Conservation (phyloP, 1,140 invertebrate genomes). For the Octopus sinensis region DNA sequence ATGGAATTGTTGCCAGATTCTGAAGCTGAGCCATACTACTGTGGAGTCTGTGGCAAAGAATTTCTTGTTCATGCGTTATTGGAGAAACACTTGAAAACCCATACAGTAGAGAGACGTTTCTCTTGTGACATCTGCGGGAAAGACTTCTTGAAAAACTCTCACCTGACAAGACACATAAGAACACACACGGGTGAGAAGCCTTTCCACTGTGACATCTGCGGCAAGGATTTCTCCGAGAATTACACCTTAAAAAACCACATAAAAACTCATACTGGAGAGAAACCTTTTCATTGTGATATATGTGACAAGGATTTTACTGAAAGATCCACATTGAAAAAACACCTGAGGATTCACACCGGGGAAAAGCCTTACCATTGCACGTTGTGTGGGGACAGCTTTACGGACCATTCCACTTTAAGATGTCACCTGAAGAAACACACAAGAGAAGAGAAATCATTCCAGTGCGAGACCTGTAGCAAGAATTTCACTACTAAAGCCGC, state of each 20-base stretch:
- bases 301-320: conserved; percentile 23
- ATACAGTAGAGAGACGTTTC: conserved; percentile 3
- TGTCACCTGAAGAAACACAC: conserved; percentile 10
- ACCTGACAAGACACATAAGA: neutral
- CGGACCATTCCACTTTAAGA: neutral
- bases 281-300: conserved; percentile 24
- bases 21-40: neutral
- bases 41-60: conserved; percentile 8
- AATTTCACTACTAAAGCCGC: neutral
- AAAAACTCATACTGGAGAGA: conserved; percentile 13
- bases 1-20: too few relatives aligned
- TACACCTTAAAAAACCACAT: conserved; percentile 19
- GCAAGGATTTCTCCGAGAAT: conserved; percentile 31
- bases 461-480: conserved; percentile 13
- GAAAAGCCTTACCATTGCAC: conserved; percentile 50
- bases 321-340: conserved; percentile 34
- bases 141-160: neutral
- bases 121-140: neutral
- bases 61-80: neutral
- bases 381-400: conserved; percentile 42
- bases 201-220: conserved; percentile 42
- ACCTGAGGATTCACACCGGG: conserved; percentile 50
- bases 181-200: conserved; percentile 34
- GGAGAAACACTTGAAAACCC: neutral
- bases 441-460: neutral